These are phyloP conservation scores for Pemphredon lugubris DNA, from an alignment of 2,888 invertebrate species.

Conservation along the genomic window DNA sequence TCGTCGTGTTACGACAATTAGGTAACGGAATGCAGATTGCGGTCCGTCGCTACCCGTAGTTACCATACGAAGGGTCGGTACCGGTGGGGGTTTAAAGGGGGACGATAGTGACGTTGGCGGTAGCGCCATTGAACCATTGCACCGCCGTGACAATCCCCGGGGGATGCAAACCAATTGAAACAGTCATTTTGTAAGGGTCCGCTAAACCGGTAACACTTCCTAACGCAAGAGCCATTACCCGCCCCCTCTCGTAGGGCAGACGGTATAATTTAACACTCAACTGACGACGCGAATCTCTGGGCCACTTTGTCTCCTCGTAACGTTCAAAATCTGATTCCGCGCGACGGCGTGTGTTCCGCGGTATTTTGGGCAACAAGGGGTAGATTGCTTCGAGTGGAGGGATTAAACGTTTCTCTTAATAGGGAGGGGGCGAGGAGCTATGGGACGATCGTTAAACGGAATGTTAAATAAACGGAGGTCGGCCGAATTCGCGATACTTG, in stretches of 20 bases:
- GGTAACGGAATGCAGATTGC: conserved; percentile 78
- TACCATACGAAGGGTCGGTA: conserved; percentile 70
- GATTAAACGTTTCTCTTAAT: too few species aligned
- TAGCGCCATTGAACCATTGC: conserved; percentile 63
- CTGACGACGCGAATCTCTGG: conserved; percentile 33
- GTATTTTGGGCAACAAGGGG: too few species aligned
- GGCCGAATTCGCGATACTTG: too few species aligned
- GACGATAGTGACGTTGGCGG: conserved; percentile 57
- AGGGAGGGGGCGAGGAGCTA: too few species aligned
- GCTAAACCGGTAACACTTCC: conserved; percentile 64
- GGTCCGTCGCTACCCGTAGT: conserved; percentile 73
- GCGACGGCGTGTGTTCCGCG: too few species aligned
- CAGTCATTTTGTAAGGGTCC: conserved; percentile 66
- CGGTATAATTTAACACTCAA: conserved; percentile 53
- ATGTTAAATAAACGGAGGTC: too few species aligned
- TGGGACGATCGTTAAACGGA: too few species aligned
- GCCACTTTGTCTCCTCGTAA: not conserved
- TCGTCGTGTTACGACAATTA: conserved; percentile 75
- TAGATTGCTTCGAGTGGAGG: too few species aligned
- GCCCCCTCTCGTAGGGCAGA: conserved; percentile 13
- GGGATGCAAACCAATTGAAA: conserved; percentile 74
- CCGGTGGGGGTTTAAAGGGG: conserved; percentile 57
- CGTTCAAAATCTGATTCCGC: too few species aligned
- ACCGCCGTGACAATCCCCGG: conserved; percentile 67
- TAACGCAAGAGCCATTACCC: conserved; percentile 39